Conservation (phyloP, 2,888 invertebrate species). For the Eustalomyia histrio region DNA sequence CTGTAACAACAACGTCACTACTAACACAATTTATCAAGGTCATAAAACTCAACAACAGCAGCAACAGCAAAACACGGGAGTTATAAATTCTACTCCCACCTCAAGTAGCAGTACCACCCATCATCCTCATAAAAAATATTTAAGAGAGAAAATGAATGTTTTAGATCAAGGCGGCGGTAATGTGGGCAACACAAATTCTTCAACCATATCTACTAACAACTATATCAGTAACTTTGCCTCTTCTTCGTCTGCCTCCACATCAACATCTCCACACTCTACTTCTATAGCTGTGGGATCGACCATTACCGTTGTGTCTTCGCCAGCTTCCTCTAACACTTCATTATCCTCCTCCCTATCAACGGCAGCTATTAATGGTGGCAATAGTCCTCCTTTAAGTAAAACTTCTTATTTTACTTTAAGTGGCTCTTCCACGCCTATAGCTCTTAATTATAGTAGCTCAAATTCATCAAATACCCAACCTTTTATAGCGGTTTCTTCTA, state of each 20-base stretch:
- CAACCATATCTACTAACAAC: conserved; percentile 35
- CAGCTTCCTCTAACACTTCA: conserved; percentile 75
- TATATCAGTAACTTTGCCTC: conserved; percentile 26
- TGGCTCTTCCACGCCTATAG: conserved; percentile 59
- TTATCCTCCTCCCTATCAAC: conserved; percentile 72
- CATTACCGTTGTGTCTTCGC: conserved; percentile 76
- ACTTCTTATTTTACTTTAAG: conserved; percentile 63
- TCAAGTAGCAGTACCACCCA: conserved; percentile 72
- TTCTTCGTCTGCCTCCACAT: conserved; percentile 12
- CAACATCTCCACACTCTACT: conserved; percentile 32
- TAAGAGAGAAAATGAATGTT: conserved; percentile 79
- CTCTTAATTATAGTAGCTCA: conserved; percentile 57
- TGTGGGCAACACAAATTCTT: conserved; percentile 58
- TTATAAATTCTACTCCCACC: conserved; percentile 18
- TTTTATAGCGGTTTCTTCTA: conserved; percentile 68
- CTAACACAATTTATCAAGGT: conserved; percentile 67
- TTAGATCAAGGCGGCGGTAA: conserved; percentile 72
- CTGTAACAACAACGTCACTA: conserved; percentile 35
- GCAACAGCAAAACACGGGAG: conserved; percentile 43
- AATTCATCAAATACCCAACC: conserved; percentile 67
- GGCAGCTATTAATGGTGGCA: conserved; percentile 75
- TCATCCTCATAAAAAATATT: conserved; percentile 80
- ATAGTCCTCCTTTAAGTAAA: conserved; percentile 70
- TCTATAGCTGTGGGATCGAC: conserved; percentile 65
- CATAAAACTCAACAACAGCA: conserved; percentile 62